These are phyloP conservation scores for Sapayoa aenigma DNA, from an alignment of 2,113 vertebrate species.

Conservation along the genomic window DNA sequence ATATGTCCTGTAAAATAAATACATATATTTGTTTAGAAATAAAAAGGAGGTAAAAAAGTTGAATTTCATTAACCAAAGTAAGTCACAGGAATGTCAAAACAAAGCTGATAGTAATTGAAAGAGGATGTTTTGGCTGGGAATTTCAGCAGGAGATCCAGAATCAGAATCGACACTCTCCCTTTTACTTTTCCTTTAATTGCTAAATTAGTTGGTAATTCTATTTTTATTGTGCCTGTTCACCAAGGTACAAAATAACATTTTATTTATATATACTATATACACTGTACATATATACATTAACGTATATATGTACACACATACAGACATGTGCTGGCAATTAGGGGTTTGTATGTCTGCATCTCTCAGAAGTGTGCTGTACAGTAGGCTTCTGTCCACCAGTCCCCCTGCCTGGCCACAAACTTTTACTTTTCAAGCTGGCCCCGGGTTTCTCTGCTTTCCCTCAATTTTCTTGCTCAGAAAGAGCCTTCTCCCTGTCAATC, in stretches of 20 bases:
- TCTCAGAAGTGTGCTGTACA: background rate
- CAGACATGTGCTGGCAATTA: background rate
- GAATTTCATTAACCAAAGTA: background rate
- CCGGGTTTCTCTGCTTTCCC: background rate
- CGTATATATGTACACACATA: fast-evolving
- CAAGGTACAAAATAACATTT: background rate
- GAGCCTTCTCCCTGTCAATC: background rate
- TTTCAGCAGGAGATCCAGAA: background rate
- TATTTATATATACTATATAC: background rate
- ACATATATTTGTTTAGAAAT: background rate
- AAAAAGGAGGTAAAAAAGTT: background rate
- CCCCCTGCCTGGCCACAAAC: background rate
- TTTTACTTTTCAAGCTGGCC: background rate
- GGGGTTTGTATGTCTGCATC: background rate
- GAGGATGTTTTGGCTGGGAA: background rate
- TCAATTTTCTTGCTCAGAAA: background rate
- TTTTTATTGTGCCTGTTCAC: background rate
- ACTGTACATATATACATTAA: too few species aligned
- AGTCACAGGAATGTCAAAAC: background rate
- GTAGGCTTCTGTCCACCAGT: background rate
- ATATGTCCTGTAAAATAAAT: background rate
- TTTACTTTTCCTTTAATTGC: background rate
- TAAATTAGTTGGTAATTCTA: background rate
- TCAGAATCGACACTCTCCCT: background rate
- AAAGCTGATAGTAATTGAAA: background rate